Evolutionary conservation across 2,797 vertebrate species (phyloP), one percentile per base, ranked within the genome.

Genomic region (Adelosebastes latens): DNA sequence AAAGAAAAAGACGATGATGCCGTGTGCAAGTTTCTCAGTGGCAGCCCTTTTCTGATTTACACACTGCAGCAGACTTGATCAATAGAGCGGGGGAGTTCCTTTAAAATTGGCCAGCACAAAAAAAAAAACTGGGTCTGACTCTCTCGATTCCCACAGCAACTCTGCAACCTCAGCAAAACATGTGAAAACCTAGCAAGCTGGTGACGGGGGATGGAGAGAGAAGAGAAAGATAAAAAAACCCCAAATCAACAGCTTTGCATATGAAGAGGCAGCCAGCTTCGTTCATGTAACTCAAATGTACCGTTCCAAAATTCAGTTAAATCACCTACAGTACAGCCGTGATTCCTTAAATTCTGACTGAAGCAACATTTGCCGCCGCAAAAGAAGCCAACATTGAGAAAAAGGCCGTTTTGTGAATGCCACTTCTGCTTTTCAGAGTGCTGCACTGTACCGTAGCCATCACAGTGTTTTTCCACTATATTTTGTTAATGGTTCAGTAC

Each of bases 11-110:
- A 25, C 31, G 25, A 14, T 5, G 59, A 72, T 25, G 20, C 18
- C 2, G 20, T 22, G 36, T 62, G 31, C 16, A 25, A 4, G 24
- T 77, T 67, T 65, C 16, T 61, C 53, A 60, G 56, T 27, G 61
- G 31, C 16, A 72, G 64, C 18, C 11, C 24, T 74, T 70, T 72
- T 63, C 58, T 79, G 79, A 89, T 86, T 87, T 79, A 85, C 77
- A 83, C 72, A 75, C 78, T 88, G 86, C 84, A 83, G 79, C 68
- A 84, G 55, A 68, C 31, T 53, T 64, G 61, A 87, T 85, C 84
- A 67, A 85, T 87, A 86, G 32, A 10, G 42, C 16, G 18, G 4
- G 31, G 13, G 53, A 49, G 25, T 24, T 42, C 36, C 66, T 69
- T 74, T 79, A 67, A 82, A 81, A 70, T 36, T 53, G 39, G 25